phyloP scores from a whole-genome alignment of 2,797 vertebrate species.

The Enoplosus armatus region DNA sequence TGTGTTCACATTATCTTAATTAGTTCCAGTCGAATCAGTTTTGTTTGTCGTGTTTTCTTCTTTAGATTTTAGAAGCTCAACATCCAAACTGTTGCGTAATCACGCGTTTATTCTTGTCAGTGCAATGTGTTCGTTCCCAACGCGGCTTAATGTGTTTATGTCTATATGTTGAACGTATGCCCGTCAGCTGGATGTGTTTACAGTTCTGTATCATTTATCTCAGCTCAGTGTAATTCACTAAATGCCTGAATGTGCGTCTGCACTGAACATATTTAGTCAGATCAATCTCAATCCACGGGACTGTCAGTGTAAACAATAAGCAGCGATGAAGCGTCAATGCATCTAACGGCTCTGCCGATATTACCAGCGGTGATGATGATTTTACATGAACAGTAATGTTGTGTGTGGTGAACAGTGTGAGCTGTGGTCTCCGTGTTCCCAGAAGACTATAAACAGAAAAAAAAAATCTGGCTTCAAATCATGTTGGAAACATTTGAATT shows the following conservation, averaged over 20 bases:
- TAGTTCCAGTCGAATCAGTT: not conserved
- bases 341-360: constrained; percentile 5
- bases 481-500: not conserved
- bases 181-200: constrained; percentile 10
- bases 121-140: not conserved
- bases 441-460: not conserved
- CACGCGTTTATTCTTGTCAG: not conserved
- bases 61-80: not conserved
- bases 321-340: not conserved
- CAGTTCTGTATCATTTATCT: not conserved
- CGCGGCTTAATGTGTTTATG: not conserved
- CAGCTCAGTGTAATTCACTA: not conserved
- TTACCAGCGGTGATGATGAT: not conserved
- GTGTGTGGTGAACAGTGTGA: not conserved
- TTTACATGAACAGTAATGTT: not conserved
- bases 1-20: constrained; percentile 19
- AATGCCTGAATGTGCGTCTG: not conserved
- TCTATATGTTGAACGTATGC: not conserved
- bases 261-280: not conserved
- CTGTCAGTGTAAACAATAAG: not conserved
- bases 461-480: not conserved
- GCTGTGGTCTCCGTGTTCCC: too few relatives aligned
- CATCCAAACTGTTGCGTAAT: not conserved
- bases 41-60: not conserved
- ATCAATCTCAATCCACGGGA: not conserved